Percentiles rank a stretch among this genome's conserved stretches.
phyloP scores from a whole-genome alignment of 2,797 vertebrate genomes.

The Periophthalmus magnuspinnatus region DNA sequence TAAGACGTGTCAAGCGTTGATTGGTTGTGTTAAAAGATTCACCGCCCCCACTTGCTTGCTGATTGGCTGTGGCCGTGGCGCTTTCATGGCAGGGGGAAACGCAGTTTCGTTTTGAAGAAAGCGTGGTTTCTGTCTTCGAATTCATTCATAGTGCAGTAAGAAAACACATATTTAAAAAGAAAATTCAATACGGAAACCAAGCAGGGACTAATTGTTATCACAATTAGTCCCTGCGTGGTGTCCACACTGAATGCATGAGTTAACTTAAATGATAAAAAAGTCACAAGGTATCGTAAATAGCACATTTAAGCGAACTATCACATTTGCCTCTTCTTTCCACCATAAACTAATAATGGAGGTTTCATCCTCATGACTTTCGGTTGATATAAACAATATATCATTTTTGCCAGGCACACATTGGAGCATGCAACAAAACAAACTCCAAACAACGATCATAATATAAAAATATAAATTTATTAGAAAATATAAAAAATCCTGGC shows the following conservation, averaged over 20 bases:
- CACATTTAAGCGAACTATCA: background rate
- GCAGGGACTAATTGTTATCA: background rate
- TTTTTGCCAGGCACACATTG: background rate
- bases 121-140: slow-evolving; percentile 4
- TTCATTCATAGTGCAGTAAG: background rate
- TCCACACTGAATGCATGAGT: background rate
- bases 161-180: too few relatives aligned
- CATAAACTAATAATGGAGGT: background rate
- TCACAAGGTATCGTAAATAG: too few relatives aligned
- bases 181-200: background rate
- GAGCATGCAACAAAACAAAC: slow-evolving; percentile 27
- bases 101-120: background rate
- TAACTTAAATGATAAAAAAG: background rate
- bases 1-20: slow-evolving; percentile 48
- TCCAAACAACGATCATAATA: slow-evolving; percentile 48
- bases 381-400: background rate
- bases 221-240: too few relatives aligned
- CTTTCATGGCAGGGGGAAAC: slow-evolving; percentile 41
- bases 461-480: slow-evolving; percentile 68
- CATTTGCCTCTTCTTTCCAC: too few relatives aligned
- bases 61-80: slow-evolving; percentile 11
- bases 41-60: slow-evolving; percentile 19
- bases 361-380: too few relatives aligned
- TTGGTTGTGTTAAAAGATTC: slow-evolving; percentile 53
- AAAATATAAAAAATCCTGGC: slow-evolving; percentile 30